phyloP scores from a whole-genome alignment of 2,797 vertebrate species.

The Bovichtus variegatus region DNA sequence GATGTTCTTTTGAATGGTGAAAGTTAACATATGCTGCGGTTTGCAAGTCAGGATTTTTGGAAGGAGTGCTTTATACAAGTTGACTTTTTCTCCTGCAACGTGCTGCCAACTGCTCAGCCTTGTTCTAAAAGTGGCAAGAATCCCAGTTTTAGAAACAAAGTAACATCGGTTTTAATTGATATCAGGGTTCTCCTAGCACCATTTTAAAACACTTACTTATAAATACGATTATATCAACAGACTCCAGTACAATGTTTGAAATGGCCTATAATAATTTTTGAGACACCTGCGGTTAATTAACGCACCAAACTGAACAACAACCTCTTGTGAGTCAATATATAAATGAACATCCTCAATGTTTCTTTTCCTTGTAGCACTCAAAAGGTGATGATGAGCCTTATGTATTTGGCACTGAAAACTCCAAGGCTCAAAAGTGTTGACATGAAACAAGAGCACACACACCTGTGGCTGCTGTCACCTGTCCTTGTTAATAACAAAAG shows the following conservation, averaged over 20 bases:
- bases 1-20: conserved; percentile 33
- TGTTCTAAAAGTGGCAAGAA: conserved; percentile 9
- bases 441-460: conserved; percentile 5
- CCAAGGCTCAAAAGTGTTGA: neutral
- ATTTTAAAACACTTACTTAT: neutral
- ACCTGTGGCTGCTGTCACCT: conserved; percentile 2
- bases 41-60: conserved; percentile 30
- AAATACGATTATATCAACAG: neutral
- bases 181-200: neutral
- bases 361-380: neutral
- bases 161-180: conserved; percentile 5
- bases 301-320: neutral
- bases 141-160: conserved; percentile 25
- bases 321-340: neutral
- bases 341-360: neutral
- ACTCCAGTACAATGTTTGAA: neutral
- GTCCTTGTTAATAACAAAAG: conserved; percentile 22
- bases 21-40: conserved; percentile 43
- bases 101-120: conserved; percentile 14
- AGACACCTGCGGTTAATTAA: neutral
- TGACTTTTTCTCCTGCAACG: conserved; percentile 26
- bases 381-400: neutral
- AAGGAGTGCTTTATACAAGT: conserved; percentile 15
- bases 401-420: conserved; percentile 25
- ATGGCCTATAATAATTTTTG: neutral